Percentiles rank a stretch among this genome's conserved stretches.
Evolutionary conservation across 2,113 vertebrate genomes (phyloP).

Genomic region (Hypomesus transpacificus): DNA sequence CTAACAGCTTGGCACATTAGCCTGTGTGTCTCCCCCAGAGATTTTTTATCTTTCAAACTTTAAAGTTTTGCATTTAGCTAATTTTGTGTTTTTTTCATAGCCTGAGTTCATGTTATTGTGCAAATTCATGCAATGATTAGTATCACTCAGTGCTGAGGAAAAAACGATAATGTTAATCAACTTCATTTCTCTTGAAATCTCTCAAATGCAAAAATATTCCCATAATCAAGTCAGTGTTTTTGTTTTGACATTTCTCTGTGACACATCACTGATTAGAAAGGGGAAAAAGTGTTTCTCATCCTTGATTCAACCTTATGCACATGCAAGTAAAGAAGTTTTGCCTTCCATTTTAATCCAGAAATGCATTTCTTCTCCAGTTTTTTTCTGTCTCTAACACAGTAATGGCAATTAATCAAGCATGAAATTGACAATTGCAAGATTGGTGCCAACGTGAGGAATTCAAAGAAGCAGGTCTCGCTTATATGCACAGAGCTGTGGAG

Average conservation of each 20-base stretch:
- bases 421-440: slow-evolving; percentile 76
- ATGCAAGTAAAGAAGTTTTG: slow-evolving; percentile 46
- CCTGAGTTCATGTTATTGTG: background rate
- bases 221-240: background rate
- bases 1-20: too few species aligned
- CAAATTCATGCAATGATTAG: slow-evolving; percentile 7
- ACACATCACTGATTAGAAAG: background rate
- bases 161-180: slow-evolving; percentile 26
- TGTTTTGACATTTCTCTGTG: background rate
- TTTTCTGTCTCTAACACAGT: slow-evolving; percentile 57
- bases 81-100: background rate
- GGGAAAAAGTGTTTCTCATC: slow-evolving; percentile 25
- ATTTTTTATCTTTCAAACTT: too few species aligned
- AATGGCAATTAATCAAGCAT: slow-evolving; percentile 78
- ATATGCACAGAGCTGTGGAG: slow-evolving; percentile 30
- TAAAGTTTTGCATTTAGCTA: too few species aligned
- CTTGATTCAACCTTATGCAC: slow-evolving; percentile 24
- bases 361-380: slow-evolving; percentile 45
- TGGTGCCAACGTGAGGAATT: slow-evolving; percentile 62
- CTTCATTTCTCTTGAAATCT: background rate
- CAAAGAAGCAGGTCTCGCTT: slow-evolving; percentile 55
- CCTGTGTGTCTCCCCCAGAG: too few species aligned
- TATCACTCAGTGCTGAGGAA: slow-evolving; percentile 6
- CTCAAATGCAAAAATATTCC: background rate
- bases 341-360: slow-evolving; percentile 63